Evolutionary conservation across 2,888 invertebrate species (phyloP).

Genomic region (Anorthoa munda): DNA sequence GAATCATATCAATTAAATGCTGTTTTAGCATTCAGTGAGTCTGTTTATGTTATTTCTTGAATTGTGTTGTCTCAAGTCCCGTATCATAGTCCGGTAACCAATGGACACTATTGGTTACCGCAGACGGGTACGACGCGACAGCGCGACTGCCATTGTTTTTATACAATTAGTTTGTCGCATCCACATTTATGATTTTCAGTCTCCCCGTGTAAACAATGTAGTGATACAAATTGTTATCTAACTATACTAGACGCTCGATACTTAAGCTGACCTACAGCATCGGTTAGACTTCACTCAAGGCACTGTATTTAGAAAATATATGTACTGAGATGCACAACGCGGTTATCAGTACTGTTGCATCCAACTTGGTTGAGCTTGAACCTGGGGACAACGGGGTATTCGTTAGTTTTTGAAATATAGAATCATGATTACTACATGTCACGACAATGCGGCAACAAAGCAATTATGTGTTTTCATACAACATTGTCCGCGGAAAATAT

Average conservation of each 20-base stretch:
- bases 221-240: conserved; percentile 73
- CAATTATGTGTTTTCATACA: no score
- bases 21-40: neutral
- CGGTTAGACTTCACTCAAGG: conserved; percentile 85
- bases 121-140: neutral
- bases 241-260: conserved; percentile 67
- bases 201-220: conserved; percentile 60
- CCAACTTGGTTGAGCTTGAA: conserved; percentile 71
- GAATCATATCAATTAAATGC: conserved; percentile 13
- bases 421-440: no score
- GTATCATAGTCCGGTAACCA: no score
- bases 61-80: neutral
- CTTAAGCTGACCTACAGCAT: conserved; percentile 65
- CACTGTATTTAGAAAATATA: conserved; percentile 88
- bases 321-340: conserved; percentile 76
- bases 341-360: conserved; percentile 70
- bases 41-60: neutral
- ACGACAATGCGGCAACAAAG: neutral
- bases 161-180: neutral
- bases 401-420: no score
- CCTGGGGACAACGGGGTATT: conserved; percentile 76
- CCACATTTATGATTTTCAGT: neutral
- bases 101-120: no score
- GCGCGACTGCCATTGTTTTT: neutral
- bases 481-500: no score